phyloP scores from a whole-genome alignment of 2,113 vertebrate genomes.

The Caracal caracal region DNA sequence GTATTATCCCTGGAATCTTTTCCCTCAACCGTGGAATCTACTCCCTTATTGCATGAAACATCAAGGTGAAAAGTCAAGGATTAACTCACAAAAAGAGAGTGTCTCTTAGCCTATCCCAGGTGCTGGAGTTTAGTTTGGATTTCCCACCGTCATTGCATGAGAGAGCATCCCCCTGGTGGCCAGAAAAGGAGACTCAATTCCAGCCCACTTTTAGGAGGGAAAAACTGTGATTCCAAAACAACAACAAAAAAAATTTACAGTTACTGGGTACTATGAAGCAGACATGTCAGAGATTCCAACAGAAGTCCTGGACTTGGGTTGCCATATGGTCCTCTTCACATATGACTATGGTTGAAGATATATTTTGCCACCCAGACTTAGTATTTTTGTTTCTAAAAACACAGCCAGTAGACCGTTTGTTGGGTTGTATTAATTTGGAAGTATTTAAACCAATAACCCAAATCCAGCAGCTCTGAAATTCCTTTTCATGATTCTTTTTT shows the following conservation, averaged over 20 bases:
- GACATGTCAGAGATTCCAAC: neutral
- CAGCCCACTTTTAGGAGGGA: neutral
- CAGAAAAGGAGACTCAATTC: neutral
- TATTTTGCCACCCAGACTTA: neutral
- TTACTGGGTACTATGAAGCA: neutral
- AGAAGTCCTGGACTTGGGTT: neutral
- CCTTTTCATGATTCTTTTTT: neutral
- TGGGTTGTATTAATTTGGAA: neutral
- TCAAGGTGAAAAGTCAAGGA: neutral
- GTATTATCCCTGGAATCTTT: conserved; percentile 3
- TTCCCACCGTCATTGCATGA: neutral
- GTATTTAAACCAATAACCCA: conserved; percentile 2
- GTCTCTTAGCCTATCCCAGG: neutral
- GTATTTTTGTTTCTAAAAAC: conserved; percentile 29
- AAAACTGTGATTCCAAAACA: neutral
- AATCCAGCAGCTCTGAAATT: neutral
- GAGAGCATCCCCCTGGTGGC: neutral
- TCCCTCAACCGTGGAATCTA: neutral
- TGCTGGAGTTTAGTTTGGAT: neutral
- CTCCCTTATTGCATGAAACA: neutral
- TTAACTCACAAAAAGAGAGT: neutral
- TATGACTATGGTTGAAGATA: neutral
- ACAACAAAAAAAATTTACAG: neutral
- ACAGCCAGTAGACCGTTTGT: neutral
- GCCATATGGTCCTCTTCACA: neutral